Evolutionary conservation across 2,113 vertebrate species (phyloP).

Genomic region (Centropristis striata): DNA sequence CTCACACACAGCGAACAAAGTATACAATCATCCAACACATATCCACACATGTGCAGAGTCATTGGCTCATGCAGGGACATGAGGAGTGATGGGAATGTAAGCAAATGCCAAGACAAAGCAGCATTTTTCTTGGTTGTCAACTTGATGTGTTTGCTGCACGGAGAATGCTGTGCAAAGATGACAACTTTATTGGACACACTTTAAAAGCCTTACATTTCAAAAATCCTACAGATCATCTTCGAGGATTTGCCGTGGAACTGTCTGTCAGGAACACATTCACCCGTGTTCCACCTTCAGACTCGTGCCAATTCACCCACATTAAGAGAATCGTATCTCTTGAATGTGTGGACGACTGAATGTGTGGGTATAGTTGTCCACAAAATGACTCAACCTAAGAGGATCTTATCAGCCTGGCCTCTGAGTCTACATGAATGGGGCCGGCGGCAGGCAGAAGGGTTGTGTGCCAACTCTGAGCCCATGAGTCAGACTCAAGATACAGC

Average conservation of each 20-base stretch:
- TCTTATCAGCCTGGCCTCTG: conserved; percentile 57
- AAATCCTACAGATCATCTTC: conserved; percentile 32
- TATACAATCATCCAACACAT: conserved; percentile 63
- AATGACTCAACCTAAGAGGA: conserved; percentile 56
- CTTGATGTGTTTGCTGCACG: conserved; percentile 31
- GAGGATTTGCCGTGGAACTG: conserved; percentile 53
- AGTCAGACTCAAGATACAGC: conserved; percentile 52
- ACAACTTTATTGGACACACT: conserved; percentile 56
- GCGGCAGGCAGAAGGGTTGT: conserved; percentile 1
- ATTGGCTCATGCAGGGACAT: conserved; percentile 47
- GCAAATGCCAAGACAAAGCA: conserved; percentile 66
- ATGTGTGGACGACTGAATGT: conserved; percentile 22
- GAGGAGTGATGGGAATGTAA: conserved; percentile 77
- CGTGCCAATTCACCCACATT: conserved; percentile 60
- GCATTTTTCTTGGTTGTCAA: conserved; percentile 49
- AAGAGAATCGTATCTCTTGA: conserved; percentile 38
- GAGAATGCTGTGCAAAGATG: conserved; percentile 33
- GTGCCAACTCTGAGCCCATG: conserved; percentile 44
- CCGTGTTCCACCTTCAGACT: conserved; percentile 48
- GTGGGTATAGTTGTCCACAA: conserved; percentile 40
- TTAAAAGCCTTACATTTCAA: conserved; percentile 41
- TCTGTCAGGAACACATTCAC: conserved; percentile 51
- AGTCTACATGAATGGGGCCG: conserved; percentile 17
- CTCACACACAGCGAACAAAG: conserved; percentile 41
- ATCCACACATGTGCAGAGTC: conserved; percentile 61